Conservation (phyloP, 2,797 vertebrate genomes). For the Gila robusta region DNA sequence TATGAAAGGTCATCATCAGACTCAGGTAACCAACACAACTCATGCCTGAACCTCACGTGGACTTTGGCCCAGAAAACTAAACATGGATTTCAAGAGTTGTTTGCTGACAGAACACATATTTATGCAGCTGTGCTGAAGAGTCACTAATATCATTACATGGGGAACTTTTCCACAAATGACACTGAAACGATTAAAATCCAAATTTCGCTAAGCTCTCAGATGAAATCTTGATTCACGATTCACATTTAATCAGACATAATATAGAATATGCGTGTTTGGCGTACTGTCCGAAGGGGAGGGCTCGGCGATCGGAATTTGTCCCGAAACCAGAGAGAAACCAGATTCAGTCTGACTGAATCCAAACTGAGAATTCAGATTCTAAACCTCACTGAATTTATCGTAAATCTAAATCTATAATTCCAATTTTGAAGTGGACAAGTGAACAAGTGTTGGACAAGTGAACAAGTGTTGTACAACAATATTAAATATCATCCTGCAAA, state of each 20-base stretch:
- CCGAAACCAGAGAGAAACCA: background rate
- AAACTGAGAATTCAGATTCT: background rate
- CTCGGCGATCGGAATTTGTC: rapidly evolving
- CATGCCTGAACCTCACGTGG: conserved; percentile 22
- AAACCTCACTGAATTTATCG: background rate
- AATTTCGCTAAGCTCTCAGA: background rate
- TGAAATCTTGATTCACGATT: background rate
- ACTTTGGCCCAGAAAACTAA: conserved; percentile 51
- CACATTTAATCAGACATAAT: background rate
- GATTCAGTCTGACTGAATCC: background rate
- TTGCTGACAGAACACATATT: conserved; percentile 53
- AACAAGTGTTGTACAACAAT: background rate
- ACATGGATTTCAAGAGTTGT: conserved; percentile 37
- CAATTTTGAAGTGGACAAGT: background rate
- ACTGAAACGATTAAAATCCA: background rate
- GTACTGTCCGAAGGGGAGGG: background rate
- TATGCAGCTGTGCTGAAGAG: conserved; percentile 2
- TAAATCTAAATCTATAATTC: conserved; percentile 5
- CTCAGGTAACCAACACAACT: conserved; percentile 39
- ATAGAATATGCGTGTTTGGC: background rate
- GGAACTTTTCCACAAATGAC: background rate
- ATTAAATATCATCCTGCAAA: background rate
- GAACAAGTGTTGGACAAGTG: background rate
- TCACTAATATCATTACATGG: background rate
- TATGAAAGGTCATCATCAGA: conserved; percentile 46